Evolutionary conservation across 2,113 vertebrate species (phyloP).

Genomic region (Girardinichthys multiradiatus): DNA sequence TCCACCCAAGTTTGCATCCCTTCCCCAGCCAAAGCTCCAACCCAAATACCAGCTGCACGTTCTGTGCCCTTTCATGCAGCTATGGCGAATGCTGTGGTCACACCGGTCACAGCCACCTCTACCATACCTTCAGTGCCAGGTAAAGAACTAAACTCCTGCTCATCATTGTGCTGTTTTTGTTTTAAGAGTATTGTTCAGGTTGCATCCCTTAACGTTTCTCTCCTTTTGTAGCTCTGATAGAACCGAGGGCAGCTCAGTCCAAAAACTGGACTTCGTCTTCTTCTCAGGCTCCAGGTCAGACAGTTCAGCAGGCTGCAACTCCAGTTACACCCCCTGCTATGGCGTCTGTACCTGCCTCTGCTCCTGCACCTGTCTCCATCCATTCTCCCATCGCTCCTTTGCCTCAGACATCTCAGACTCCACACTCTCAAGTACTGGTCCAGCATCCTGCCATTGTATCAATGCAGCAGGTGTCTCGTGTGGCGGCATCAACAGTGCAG

Average conservation of each 20-base stretch:
- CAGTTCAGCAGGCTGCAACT: conserved; percentile 59
- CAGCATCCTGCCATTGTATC: conserved; percentile 52
- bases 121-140: conserved; percentile 87
- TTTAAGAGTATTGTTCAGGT: background rate
- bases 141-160: conserved; percentile 54
- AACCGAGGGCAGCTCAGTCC: conserved; percentile 65
- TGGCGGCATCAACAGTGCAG: conserved; percentile 73
- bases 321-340: conserved; percentile 51
- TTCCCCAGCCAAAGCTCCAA: conserved; percentile 40
- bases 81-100: conserved; percentile 67
- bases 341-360: conserved; percentile 14
- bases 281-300: conserved; percentile 65
- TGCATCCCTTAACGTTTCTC: background rate
- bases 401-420: conserved; percentile 55
- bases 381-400: conserved; percentile 27
- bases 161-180: background rate
- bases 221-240: conserved; percentile 53
- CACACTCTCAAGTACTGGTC: conserved; percentile 57
- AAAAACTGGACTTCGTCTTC: conserved; percentile 57
- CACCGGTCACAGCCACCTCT: conserved; percentile 77
- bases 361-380: conserved; percentile 33
- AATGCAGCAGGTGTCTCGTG: conserved; percentile 64
- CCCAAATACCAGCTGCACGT: conserved; percentile 48
- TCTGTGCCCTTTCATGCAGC: conserved; percentile 51
- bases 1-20: conserved; percentile 55